A percentile compares a stretch with the other conserved stretches of the same genome.
phyloP scores from a whole-genome alignment of 2,888 invertebrate genomes.

The Clanis bilineata region DNA sequence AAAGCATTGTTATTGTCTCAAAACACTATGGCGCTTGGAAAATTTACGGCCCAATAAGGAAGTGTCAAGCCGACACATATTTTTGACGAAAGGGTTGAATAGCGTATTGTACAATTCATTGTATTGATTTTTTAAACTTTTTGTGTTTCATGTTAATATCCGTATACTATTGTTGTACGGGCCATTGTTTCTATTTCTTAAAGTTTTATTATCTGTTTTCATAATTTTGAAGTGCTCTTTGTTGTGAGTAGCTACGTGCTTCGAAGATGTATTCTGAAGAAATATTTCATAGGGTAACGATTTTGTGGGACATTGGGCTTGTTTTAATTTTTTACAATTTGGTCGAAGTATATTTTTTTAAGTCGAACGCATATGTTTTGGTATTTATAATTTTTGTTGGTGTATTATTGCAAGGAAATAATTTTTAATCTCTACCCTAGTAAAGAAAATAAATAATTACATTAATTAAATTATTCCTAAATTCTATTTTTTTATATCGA shows the following conservation, averaged over 20 bases:
- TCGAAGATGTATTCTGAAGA: background rate
- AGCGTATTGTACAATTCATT: slow-evolving; percentile 61
- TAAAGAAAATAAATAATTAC: no score
- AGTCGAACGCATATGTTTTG: background rate
- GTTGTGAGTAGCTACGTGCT: slow-evolving; percentile 28
- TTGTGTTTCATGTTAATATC: slow-evolving; percentile 47
- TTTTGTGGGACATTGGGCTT: background rate
- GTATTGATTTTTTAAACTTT: slow-evolving; percentile 59
- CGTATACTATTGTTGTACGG: slow-evolving; percentile 58
- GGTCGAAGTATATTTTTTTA: background rate
- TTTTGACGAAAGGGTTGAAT: slow-evolving; percentile 80
- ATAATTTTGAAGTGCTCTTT: slow-evolving; percentile 63
- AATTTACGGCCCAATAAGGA: slow-evolving; percentile 80
- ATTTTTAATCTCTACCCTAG: no score
- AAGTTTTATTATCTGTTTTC: slow-evolving; percentile 69
- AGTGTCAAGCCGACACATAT: slow-evolving; percentile 69
- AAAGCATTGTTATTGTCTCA: slow-evolving; percentile 46
- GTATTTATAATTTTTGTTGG: background rate
- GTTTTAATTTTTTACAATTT: background rate
- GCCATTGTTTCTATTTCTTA: slow-evolving; percentile 63
- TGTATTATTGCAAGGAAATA: no score
- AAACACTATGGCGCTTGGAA: slow-evolving; percentile 54
- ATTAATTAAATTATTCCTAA: no score
- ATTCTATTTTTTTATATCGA: no score
- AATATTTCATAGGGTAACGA: background rate